Percentiles rank a stretch among this genome's conserved stretches.
These are phyloP conservation scores for Carcinoscorpius rotundicauda DNA, from an alignment of 1,140 invertebrate genomes.

Conservation along the genomic window DNA sequence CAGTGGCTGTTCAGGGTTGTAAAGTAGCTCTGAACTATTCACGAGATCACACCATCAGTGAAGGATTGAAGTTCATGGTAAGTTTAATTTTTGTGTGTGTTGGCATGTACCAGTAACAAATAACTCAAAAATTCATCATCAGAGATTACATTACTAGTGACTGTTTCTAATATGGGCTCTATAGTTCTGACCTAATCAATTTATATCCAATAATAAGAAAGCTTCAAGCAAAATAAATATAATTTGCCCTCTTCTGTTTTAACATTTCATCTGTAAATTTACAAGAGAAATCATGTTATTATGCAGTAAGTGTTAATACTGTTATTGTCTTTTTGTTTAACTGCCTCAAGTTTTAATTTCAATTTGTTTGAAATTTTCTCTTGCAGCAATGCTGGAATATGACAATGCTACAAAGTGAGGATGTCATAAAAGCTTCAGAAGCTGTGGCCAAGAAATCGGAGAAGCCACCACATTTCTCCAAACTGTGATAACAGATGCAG, in stretches of 20 bases:
- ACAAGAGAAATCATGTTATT: too few relatives aligned
- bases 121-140: too few relatives aligned
- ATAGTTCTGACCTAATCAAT: neutral
- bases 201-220: too few relatives aligned
- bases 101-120: too few relatives aligned
- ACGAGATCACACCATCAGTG: conserved; percentile 68
- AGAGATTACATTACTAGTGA: too few relatives aligned
- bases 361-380: too few relatives aligned
- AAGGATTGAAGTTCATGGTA: conserved; percentile 67
- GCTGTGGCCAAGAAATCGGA: conserved; percentile 54
- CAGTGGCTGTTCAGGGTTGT: conserved; percentile 81
- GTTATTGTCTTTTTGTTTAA: too few relatives aligned
- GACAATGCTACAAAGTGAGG: conserved; percentile 78
- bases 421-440: conserved; percentile 65
- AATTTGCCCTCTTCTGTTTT: conserved; percentile 8
- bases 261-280: conserved; percentile 22
- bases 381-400: conserved; percentile 58
- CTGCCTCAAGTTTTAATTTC: too few relatives aligned
- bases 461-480: conserved; percentile 22
- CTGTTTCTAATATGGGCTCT: conserved; percentile 3
- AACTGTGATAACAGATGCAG: conserved; percentile 16
- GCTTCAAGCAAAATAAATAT: too few relatives aligned
- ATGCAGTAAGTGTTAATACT: too few relatives aligned
- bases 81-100: neutral
- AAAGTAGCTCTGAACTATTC: conserved; percentile 76